Base-by-base conservation (phyloP, 2,888 invertebrate species). In the Pyrrhia umbra region DNA sequence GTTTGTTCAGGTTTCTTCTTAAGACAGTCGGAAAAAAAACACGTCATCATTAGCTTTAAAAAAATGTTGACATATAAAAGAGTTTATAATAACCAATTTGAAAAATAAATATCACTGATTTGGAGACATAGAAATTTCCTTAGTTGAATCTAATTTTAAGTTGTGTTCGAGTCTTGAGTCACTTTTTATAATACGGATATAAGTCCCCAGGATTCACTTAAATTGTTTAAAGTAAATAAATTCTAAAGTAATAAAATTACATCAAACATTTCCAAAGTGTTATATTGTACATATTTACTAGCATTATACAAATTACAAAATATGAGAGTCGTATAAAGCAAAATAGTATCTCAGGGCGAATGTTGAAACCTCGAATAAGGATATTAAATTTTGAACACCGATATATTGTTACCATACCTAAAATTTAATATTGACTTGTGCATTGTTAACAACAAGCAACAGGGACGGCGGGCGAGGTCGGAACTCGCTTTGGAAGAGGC, bases 381-480 rank as follows among this genome's bases (percentile, higher is more conserved):
- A 89, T 91, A 92, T 91, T 87, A 87, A 88, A 91, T 91, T 85
- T 90, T 89, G 85, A 88, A 86, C 85, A 81, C 74, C 85, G 80
- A 89, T 92, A 89, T 92, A 89, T 91, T 91, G 88, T 90, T 92
- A 87, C 85, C 83, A 87, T 79, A 77, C 68, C 85, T 86, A 86
- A 90, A 90, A 90, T 90, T 87, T 90, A 89, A 92, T 91, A 92
- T 91, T 88, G 85, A 87, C 85, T 85, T 88, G 87, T 88, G 88
- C 87, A 88, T 90, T 89, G 88, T 90, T 88, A 88, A 85, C 84
- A 84, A 84, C 82, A 85, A 84, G 82, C 81, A 81, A 67, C 80
- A 80, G 80, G 79, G 77, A 59, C 71, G 66, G 51, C 78, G 83
- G 78, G 68, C 74, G 79, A 81, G 77, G 81, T 86, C 81, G 77